Evolutionary conservation across 2,888 invertebrate genomes (phyloP), one percentile per base, ranked within the genome.

Genomic region (Therioaphis trifolii): DNA sequence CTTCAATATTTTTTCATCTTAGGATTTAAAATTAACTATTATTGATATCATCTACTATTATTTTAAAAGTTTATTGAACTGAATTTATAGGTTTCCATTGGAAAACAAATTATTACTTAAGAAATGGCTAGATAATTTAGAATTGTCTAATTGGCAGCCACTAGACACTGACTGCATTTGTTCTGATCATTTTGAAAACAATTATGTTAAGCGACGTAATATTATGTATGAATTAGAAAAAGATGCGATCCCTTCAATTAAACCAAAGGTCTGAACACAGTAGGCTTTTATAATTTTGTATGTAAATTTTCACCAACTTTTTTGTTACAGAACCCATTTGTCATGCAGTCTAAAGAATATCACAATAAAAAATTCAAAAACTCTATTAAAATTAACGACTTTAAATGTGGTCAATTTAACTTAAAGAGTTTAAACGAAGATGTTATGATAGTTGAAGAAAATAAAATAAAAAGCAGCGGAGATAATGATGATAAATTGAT

Each of bases 101-200:
- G 43, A 69, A 43, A 58, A 71, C 4, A 21, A 69, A 46, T 18
- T n/a, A 40, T 1, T 27, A 18, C 55, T 79, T n/a, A 71, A 58
- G 43, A 40, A 18, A 15, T 58, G 69, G 79, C 12, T 79, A 35
- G 27, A 46, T 24, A 69, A 14, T 79, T 24, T 79, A 18, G 21
- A 24, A 15, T 55, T 69, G 15, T 27, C 58, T 27, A 21, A n/a
- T 69, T 69, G 55, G 43, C 35, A 79, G n/a, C 79, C 79, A 24
- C 27, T 21, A 27, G 21, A 46, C 24, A 43, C 43, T 21, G 71
- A 79, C 58, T 7, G 18, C 15, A 71, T 79, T 49, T 79, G 79
- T 29, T 71, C 79, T 40, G 58, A 79, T 69, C 79, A 79, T 58
- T 71, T 79, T 71, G 58, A 71, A 79, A 58, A 27, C 27, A 12